Conservation (phyloP, 2,797 vertebrate genomes). For the Dicrostonyx torquatus region DNA sequence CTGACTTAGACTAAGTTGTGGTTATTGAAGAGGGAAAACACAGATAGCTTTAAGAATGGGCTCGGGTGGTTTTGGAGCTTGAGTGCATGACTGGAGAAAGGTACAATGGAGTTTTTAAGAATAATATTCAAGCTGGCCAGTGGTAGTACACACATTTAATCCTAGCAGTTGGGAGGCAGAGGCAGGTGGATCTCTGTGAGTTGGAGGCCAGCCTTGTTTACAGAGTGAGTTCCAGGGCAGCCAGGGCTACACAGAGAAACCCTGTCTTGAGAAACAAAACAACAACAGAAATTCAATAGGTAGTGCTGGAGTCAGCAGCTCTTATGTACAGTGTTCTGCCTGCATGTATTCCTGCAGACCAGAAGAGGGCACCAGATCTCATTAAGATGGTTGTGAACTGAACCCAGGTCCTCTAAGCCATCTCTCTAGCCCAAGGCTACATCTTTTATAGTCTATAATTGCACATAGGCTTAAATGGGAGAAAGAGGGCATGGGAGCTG, state of each 20-base stretch:
- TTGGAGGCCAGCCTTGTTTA: background rate
- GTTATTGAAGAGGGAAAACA: background rate
- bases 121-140: too few relatives aligned
- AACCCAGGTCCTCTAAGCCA: too few relatives aligned
- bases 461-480: background rate
- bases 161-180: background rate
- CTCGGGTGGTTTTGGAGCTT: background rate
- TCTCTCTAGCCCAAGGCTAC: too few relatives aligned
- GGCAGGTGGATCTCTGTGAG: background rate
- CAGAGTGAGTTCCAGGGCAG: background rate
- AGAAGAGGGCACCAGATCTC: too few relatives aligned
- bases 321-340: too few relatives aligned
- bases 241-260: background rate
- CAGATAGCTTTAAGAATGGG: background rate
- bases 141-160: background rate
- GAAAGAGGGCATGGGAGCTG: background rate
- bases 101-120: background rate
- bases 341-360: too few relatives aligned
- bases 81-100: background rate
- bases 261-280: background rate
- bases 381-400: too few relatives aligned
- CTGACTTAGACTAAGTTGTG: background rate
- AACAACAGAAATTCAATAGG: background rate
- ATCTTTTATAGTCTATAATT: background rate
- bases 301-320: background rate